phyloP scores from a whole-genome alignment of 2,888 invertebrate genomes.

The Idaea straminata region DNA sequence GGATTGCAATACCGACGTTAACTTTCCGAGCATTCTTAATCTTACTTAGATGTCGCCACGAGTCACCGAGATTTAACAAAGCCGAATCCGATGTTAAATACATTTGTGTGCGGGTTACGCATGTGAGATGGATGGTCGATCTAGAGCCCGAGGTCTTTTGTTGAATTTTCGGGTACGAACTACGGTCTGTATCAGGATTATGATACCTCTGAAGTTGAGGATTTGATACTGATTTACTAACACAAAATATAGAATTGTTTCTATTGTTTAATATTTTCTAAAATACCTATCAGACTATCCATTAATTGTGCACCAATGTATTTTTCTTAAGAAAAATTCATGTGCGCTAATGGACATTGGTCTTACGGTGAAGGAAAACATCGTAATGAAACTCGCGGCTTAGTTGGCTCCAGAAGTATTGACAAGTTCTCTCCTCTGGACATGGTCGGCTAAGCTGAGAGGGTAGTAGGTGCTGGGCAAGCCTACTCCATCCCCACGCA shows the following conservation, averaged over 20 bases:
- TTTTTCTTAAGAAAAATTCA: no score
- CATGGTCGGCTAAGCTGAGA: no score
- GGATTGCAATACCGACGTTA: neutral
- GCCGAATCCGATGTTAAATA: neutral
- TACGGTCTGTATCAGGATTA: neutral
- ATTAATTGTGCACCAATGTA: no score
- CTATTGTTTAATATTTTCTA: neutral
- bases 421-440: no score
- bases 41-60: neutral
- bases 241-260: neutral
- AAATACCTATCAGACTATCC: no score
- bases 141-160: neutral
- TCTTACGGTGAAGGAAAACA: no score
- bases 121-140: slow-evolving; percentile 11
- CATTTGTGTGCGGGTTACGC: slow-evolving; percentile 11
- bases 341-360: no score
- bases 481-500: no score
- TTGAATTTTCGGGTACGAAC: neutral
- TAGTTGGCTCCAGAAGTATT: no score
- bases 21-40: neutral
- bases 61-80: neutral
- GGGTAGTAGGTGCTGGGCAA: no score
- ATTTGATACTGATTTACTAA: neutral
- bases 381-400: no score
- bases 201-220: neutral